Evolutionary conservation across 2,888 invertebrate genomes (phyloP).

Genomic region (Oegoconia quadripuncta): DNA sequence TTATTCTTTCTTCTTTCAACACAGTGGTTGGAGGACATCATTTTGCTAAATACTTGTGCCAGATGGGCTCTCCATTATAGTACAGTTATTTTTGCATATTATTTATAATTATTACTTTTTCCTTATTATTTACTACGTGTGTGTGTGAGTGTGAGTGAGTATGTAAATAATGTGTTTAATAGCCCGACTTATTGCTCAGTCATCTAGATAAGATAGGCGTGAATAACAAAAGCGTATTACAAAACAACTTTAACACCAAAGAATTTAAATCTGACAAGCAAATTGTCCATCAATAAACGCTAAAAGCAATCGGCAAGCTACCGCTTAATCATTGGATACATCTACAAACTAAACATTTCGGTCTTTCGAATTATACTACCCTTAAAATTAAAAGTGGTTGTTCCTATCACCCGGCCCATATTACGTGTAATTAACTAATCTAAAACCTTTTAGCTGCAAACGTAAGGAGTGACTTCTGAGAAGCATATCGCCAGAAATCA

Average conservation of each 20-base stretch:
- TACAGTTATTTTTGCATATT: too few species aligned
- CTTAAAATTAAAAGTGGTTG: conserved; percentile 37
- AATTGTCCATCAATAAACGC: conserved; percentile 43
- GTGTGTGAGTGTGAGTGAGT: too few species aligned
- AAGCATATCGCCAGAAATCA: conserved; percentile 41
- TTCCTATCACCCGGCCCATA: conserved; percentile 51
- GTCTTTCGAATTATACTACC: conserved; percentile 31
- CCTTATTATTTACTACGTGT: too few species aligned
- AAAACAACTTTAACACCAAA: conserved; percentile 19
- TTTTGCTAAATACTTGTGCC: too few species aligned
- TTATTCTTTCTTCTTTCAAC: too few species aligned
- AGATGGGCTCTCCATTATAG: too few species aligned
- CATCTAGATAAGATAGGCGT: neutral
- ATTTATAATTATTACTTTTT: too few species aligned
- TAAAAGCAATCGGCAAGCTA: conserved; percentile 49
- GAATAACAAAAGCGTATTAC: conserved; percentile 1
- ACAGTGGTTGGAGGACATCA: too few species aligned
- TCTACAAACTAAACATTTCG: conserved; percentile 43
- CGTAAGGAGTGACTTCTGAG: conserved; percentile 65
- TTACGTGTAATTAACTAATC: conserved; percentile 75
- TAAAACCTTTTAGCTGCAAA: conserved; percentile 73
- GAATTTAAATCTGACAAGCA: conserved; percentile 46
- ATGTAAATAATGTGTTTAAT: too few species aligned
- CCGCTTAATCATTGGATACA: conserved; percentile 61
- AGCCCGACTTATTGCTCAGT: conserved; percentile 6